These are phyloP conservation scores for Hirtodrosophila cameraria DNA, from an alignment of 2,888 invertebrate genomes.

Conservation along the genomic window DNA sequence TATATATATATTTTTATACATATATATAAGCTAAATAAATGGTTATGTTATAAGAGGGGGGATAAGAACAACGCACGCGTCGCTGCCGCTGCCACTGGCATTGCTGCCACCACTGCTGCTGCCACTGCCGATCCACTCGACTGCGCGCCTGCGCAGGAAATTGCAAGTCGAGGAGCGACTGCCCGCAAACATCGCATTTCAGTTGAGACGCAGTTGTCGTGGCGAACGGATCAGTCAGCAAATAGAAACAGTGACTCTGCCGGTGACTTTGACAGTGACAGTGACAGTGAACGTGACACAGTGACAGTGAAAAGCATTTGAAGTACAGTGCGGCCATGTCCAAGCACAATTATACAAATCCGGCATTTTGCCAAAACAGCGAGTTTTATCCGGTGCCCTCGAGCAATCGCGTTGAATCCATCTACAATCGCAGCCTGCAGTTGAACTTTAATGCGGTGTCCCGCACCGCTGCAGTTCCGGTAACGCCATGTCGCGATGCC, in stretches of 20 bases:
- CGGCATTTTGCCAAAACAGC: constrained; percentile 91
- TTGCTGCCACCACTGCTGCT: constrained; percentile 19
- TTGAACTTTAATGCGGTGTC: constrained; percentile 69
- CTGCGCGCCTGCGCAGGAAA: constrained; percentile 75
- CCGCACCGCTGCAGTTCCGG: constrained; percentile 21
- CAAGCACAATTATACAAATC: constrained; percentile 88
- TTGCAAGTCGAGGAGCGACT: constrained; percentile 63
- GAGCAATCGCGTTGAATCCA: constrained; percentile 65
- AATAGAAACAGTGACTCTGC: constrained; percentile 6
- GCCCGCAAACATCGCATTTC: constrained; percentile 43
- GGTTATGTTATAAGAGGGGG: constrained; percentile 34
- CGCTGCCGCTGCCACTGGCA: constrained; percentile 22
- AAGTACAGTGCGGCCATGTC: constrained; percentile 79
- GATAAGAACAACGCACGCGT: constrained; percentile 44
- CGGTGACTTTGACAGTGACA: constrained; percentile 24
- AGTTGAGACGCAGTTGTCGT: constrained; percentile 69
- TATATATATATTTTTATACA: constrained; percentile 12
- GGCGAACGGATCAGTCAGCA: constrained; percentile 45
- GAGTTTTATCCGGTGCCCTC: constrained; percentile 86
- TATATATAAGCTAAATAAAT: constrained; percentile 49
- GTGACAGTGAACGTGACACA: constrained; percentile 15
- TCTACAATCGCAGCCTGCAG: constrained; percentile 82
- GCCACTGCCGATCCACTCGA: constrained; percentile 66
- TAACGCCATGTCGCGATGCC: constrained; percentile 60
- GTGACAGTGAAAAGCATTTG: not conserved